Percentiles rank a stretch among this genome's conserved stretches.
Evolutionary conservation across 2,888 invertebrate genomes (phyloP).

Genomic region (Synergus itoensis): DNA sequence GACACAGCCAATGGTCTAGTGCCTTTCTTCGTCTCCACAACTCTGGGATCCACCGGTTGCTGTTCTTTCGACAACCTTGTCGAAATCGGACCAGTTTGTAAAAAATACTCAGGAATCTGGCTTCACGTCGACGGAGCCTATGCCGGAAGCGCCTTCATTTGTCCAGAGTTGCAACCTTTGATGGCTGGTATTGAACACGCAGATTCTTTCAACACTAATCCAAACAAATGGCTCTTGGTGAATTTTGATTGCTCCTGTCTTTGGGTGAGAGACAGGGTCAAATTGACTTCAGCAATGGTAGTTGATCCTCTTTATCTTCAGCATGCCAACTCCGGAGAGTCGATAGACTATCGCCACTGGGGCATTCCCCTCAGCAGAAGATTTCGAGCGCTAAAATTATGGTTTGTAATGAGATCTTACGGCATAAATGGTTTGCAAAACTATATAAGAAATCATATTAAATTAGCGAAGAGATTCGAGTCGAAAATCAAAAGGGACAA

Average conservation of each 20-base stretch:
- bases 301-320: conserved; percentile 93
- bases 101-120: conserved; percentile 84
- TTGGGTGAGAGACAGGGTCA: conserved; percentile 89
- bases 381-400: conserved; percentile 91
- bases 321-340: conserved; percentile 87
- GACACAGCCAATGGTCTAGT: conserved; percentile 87
- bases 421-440: conserved; percentile 90
- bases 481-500: conserved; percentile 83
- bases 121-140: conserved; percentile 94
- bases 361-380: conserved; percentile 91
- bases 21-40: conserved; percentile 91
- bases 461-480: conserved; percentile 88
- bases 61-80: conserved; percentile 90
- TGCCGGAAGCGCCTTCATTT: conserved; percentile 91
- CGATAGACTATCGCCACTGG: conserved; percentile 89
- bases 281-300: conserved; percentile 89
- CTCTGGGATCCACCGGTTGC: conserved; percentile 90
- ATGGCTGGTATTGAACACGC: conserved; percentile 86
- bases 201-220: conserved; percentile 92
- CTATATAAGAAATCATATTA: conserved; percentile 91
- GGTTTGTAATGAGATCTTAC: conserved; percentile 92
- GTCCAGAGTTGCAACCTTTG: conserved; percentile 87
- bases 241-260: conserved; percentile 92
- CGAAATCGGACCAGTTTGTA: conserved; percentile 88
- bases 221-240: conserved; percentile 92